Conservation (phyloP, 1,140 invertebrate species). For the Popillia japonica region DNA sequence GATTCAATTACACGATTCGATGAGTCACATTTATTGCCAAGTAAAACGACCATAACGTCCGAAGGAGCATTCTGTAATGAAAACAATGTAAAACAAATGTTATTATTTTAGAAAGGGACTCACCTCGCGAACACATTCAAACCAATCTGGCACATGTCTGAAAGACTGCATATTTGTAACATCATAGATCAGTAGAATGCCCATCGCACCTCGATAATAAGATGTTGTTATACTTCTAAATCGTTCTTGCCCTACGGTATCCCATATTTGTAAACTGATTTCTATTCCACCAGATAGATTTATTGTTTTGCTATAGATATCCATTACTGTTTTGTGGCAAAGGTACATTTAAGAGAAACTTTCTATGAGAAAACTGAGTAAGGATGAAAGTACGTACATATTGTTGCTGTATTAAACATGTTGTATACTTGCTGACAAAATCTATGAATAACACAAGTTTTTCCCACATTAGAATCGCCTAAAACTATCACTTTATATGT, state of each 20-base stretch:
- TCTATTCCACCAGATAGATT: constrained; percentile 84
- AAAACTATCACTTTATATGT: constrained; percentile 88
- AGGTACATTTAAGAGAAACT: too few species aligned
- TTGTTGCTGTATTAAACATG: constrained; percentile 90
- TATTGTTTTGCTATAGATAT: constrained; percentile 87
- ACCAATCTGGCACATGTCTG: constrained; percentile 86
- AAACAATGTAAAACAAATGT: too few species aligned
- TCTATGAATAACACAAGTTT: constrained; percentile 90
- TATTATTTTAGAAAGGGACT: too few species aligned
- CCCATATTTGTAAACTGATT: constrained; percentile 91
- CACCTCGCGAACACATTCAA: constrained; percentile 86
- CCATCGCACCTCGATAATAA: constrained; percentile 87
- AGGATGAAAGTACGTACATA: constrained; percentile 72
- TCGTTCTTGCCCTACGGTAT: constrained; percentile 76
- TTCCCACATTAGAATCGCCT: constrained; percentile 91
- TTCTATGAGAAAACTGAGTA: too few species aligned
- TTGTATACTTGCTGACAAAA: constrained; percentile 90
- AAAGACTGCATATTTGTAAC: constrained; percentile 87
- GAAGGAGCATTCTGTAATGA: constrained; percentile 80
- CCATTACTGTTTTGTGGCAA: too few species aligned
- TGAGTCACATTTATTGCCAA: constrained; percentile 85
- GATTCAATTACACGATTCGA: constrained; percentile 77
- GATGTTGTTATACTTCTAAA: constrained; percentile 86
- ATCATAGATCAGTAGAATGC: constrained; percentile 87
- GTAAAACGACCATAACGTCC: constrained; percentile 84